phyloP scores from a whole-genome alignment of 2,888 invertebrate species.

The Rhorus exstirpatorius region DNA sequence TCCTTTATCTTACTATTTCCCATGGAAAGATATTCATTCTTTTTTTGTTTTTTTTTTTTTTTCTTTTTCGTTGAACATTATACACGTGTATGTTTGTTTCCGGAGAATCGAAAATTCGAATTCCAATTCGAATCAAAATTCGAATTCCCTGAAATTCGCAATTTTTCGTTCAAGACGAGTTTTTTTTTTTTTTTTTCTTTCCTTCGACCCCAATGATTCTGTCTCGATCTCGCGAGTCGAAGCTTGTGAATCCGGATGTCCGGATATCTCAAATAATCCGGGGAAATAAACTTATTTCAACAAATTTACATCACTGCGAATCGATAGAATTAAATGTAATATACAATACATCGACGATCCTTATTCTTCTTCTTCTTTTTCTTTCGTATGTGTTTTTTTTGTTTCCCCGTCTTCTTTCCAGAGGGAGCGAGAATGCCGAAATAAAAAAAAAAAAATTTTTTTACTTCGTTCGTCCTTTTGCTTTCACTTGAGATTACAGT shows the following conservation, averaged over 20 bases:
- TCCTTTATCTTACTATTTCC: constrained; percentile 46
- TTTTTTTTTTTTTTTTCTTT: too few species aligned
- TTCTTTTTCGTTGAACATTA: constrained; percentile 61
- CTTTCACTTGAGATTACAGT: constrained; percentile 53
- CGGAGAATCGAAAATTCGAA: background rate
- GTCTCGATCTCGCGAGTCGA: background rate
- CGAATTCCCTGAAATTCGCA: background rate
- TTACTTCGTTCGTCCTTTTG: constrained; percentile 30
- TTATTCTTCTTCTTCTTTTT: constrained; percentile 21
- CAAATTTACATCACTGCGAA: constrained; percentile 57
- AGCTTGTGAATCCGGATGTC: background rate
- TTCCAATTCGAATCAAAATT: constrained; percentile 17
- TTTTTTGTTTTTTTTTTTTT: constrained; percentile 11
- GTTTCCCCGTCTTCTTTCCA: background rate
- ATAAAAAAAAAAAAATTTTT: constrained; percentile 14
- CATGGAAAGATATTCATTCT: constrained; percentile 42
- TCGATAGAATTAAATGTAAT: constrained; percentile 52
- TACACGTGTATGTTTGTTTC: constrained; percentile 11
- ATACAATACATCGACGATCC: constrained; percentile 54
- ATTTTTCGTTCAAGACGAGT: constrained; percentile 15
- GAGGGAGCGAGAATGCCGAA: constrained; percentile 7
- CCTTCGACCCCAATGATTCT: too few species aligned
- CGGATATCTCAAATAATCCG: too few species aligned
- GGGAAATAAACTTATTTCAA: constrained; percentile 31
- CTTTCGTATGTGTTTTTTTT: constrained; percentile 2